Percentiles rank a stretch among this genome's conserved stretches.
Conservation (phyloP, 64 coral and sea anemone species). For the Catalaphyllia jardinei region DNA sequence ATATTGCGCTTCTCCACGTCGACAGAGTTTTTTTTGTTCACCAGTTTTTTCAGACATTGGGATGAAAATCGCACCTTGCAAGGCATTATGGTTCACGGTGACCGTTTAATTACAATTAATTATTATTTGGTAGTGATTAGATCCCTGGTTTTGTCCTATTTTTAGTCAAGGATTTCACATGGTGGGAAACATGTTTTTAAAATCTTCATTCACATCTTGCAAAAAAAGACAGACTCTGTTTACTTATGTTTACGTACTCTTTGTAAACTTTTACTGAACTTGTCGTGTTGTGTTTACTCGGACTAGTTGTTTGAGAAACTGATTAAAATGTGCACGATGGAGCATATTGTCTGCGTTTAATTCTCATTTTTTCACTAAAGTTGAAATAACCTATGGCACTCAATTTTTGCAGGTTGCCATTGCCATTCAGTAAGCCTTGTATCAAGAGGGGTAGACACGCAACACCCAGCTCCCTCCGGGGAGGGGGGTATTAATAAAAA, state of each 20-base stretch:
- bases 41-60: not conserved
- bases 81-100: not conserved
- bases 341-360: not conserved
- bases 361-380: not conserved
- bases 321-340: not conserved
- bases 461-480: no score
- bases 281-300: not conserved
- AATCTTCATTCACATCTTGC: not conserved
- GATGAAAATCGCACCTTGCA: not conserved
- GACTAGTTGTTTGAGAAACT: not conserved
- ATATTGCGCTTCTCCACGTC: not conserved
- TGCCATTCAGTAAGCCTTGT: no score
- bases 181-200: not conserved
- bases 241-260: not conserved
- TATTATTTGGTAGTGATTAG: not conserved
- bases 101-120: not conserved
- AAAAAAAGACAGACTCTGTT: not conserved
- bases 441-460: no score
- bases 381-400: no score
- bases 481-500: no score
- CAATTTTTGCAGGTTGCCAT: no score
- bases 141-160: not conserved
- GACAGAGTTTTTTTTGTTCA: not conserved
- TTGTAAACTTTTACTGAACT: not conserved
- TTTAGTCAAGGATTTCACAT: not conserved